Conservation (phyloP, 2,113 vertebrate species). For the Tragulus kanchil region DNA sequence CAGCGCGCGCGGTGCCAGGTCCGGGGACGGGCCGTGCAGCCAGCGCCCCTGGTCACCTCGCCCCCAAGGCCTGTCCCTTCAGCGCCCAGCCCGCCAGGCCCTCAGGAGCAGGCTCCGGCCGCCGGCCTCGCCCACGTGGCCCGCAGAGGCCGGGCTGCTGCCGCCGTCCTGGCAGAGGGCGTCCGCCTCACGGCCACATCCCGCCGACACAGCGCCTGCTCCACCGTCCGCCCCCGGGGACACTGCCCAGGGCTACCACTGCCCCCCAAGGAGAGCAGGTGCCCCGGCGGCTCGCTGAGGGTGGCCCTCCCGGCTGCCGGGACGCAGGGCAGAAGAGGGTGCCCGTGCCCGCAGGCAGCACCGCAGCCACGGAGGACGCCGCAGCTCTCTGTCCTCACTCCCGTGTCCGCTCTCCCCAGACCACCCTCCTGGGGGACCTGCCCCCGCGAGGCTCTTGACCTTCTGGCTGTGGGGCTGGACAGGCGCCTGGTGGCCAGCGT, state of each 20-base stretch:
- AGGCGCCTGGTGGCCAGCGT: background rate
- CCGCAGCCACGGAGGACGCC: background rate
- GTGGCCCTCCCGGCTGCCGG: fast-evolving
- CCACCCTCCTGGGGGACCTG: background rate
- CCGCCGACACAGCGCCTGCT: background rate
- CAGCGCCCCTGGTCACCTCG: background rate
- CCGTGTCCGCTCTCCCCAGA: background rate
- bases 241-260: fast-evolving
- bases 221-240: background rate
- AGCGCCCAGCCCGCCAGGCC: background rate
- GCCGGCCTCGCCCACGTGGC: fast-evolving
- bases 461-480: background rate
- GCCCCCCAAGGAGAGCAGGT: background rate
- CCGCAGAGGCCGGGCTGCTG: background rate
- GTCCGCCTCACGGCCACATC: background rate
- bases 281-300: background rate
- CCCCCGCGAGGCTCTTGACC: background rate
- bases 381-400: background rate
- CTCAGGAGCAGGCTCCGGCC: fast-evolving
- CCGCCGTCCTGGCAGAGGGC: background rate
- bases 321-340: too few relatives aligned
- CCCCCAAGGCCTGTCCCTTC: background rate
- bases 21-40: too few relatives aligned
- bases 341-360: fast-evolving
- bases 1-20: too few relatives aligned